Evolutionary conservation across 2,113 vertebrate genomes (phyloP).

Genomic region (Tauraco erythrolophus): DNA sequence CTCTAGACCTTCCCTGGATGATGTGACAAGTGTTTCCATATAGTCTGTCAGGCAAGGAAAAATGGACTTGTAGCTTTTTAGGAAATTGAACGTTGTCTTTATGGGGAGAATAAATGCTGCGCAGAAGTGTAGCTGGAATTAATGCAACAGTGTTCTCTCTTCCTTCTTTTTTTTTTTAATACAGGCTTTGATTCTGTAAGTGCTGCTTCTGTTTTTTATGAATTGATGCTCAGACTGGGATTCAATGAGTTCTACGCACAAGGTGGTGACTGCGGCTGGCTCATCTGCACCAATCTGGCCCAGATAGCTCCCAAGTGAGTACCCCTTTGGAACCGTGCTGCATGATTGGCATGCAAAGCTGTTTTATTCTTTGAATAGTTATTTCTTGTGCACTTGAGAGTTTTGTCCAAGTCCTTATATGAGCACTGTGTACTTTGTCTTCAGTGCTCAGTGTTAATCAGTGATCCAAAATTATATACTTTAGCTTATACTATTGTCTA

Average conservation of each 20-base stretch:
- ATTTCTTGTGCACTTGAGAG: not conserved
- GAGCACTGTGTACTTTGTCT: not conserved
- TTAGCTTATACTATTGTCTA: not conserved
- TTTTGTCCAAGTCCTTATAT: not conserved
- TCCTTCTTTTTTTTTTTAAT: not conserved
- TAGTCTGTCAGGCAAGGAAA: not conserved
- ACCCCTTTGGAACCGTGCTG: not conserved
- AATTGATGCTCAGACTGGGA: slow-evolving; percentile 79
- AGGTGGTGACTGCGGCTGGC: slow-evolving; percentile 80
- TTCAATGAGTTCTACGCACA: slow-evolving; percentile 78
- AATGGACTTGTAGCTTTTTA: not conserved
- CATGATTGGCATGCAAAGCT: not conserved
- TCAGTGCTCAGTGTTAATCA: not conserved
- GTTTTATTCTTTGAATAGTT: not conserved
- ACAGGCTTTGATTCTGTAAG: slow-evolving; percentile 72
- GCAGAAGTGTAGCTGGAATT: not conserved
- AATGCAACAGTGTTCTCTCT: not conserved
- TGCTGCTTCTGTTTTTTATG: slow-evolving; percentile 76
- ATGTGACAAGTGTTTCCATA: not conserved
- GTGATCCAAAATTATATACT: not conserved
- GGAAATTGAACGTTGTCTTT: not conserved
- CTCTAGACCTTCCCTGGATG: not conserved
- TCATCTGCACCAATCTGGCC: slow-evolving; percentile 80
- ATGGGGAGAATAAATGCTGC: not conserved
- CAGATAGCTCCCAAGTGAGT: slow-evolving; percentile 81